These are phyloP conservation scores for Saxidomus purpurata DNA, from an alignment of 1,140 invertebrate genomes.

Conservation along the genomic window DNA sequence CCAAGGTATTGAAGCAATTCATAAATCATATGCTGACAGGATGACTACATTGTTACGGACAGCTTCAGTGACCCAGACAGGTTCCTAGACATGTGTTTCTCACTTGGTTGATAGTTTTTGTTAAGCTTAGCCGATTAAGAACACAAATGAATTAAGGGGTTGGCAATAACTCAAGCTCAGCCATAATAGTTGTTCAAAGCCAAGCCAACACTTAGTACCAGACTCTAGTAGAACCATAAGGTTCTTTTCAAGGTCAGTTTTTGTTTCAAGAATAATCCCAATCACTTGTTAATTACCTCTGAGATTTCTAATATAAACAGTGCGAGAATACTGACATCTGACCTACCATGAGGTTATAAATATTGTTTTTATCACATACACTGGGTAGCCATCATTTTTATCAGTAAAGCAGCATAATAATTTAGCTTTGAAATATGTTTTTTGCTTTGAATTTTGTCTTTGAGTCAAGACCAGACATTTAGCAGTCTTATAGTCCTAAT, in stretches of 20 bases:
- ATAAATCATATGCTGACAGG: background rate
- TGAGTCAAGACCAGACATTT: too few relatives aligned
- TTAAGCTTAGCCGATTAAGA: too few relatives aligned
- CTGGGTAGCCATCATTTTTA: background rate
- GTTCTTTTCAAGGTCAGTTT: background rate
- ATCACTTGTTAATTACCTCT: constrained; percentile 8
- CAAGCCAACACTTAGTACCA: too few relatives aligned
- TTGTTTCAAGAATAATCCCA: background rate
- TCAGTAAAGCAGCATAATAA: background rate
- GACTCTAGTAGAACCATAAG: background rate
- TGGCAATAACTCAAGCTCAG: too few relatives aligned
- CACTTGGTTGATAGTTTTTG: background rate
- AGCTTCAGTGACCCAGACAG: background rate
- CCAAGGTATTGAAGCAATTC: background rate
- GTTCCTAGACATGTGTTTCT: too few relatives aligned
- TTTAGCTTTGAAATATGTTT: background rate
- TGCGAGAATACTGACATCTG: background rate
- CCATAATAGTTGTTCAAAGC: too few relatives aligned
- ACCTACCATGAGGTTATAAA: background rate
- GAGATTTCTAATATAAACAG: background rate
- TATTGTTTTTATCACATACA: background rate
- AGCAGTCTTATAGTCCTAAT: too few relatives aligned
- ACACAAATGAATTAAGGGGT: too few relatives aligned
- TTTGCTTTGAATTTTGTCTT: too few relatives aligned
- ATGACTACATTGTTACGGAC: background rate